A percentile compares a stretch with the other conserved stretches of the same genome.
Conservation (phyloP, 1,140 invertebrate genomes). For the Papilio dardanus region DNA sequence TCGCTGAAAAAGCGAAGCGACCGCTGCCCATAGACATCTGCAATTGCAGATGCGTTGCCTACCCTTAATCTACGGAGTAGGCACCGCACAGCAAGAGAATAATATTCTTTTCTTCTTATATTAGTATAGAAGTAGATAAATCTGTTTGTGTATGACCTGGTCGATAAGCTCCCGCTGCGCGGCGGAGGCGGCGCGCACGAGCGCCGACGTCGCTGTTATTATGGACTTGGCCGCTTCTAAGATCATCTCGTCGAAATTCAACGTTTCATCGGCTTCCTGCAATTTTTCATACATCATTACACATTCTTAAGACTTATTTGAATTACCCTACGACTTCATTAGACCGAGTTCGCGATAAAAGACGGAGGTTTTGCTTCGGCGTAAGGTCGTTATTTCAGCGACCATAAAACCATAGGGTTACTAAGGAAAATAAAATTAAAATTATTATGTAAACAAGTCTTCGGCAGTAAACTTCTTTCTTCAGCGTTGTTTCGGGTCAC, state of each 20-base stretch:
- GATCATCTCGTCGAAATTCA: slow-evolving; percentile 99
- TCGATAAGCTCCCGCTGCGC: slow-evolving; percentile 97
- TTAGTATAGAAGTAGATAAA: neutral
- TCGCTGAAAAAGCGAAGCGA: too few relatives aligned
- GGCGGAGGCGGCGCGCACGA: slow-evolving; percentile 97
- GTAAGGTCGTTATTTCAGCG: too few relatives aligned
- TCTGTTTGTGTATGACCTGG: slow-evolving; percentile 68
- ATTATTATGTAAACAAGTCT: slow-evolving; percentile 2
- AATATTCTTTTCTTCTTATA: too few relatives aligned
- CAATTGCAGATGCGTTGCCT: too few relatives aligned
- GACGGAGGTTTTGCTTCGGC: too few relatives aligned
- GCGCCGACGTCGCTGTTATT: slow-evolving; percentile 96
- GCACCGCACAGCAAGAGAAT: too few relatives aligned
- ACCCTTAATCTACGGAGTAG: too few relatives aligned
- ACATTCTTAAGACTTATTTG: neutral
- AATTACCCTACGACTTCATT: too few relatives aligned
- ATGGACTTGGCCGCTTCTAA: slow-evolving; percentile 99
- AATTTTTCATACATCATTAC: slow-evolving; percentile 41
- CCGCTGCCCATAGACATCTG: too few relatives aligned
- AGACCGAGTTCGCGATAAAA: too few relatives aligned
- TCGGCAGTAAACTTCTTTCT: slow-evolving; percentile 37
- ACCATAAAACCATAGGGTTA: too few relatives aligned
- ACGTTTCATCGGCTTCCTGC: slow-evolving; percentile 95
- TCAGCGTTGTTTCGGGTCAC: slow-evolving; percentile 45
- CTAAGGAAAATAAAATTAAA: too few relatives aligned